Evolutionary conservation across 2,888 invertebrate species (phyloP).

Genomic region (Neoascia interrupta): DNA sequence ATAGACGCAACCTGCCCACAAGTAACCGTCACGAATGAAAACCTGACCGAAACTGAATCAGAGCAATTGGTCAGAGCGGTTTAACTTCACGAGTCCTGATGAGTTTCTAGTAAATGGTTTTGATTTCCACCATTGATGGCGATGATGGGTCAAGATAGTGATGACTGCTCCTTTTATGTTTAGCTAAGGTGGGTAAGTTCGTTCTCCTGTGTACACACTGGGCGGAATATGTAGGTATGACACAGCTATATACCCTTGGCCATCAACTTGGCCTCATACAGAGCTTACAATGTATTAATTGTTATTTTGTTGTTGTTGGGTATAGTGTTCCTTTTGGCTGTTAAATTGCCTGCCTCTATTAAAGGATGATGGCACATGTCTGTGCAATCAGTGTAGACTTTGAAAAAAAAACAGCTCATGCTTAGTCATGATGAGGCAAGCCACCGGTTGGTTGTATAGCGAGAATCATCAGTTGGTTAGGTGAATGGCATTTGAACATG

Average conservation of each 20-base stretch:
- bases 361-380: conserved; percentile 11
- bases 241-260: conserved; percentile 49
- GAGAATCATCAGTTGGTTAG: background rate
- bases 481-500: background rate
- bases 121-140: conserved; percentile 54
- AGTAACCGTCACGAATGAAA: conserved; percentile 46
- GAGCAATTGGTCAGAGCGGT: conserved; percentile 14
- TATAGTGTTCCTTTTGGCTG: conserved; percentile 12
- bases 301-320: conserved; percentile 29
- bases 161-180: conserved; percentile 63
- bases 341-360: conserved; percentile 32
- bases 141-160: conserved; percentile 61
- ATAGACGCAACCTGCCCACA: background rate
- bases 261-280: conserved; percentile 57
- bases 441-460: too few species aligned
- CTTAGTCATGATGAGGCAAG: conserved; percentile 47
- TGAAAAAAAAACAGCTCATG: conserved; percentile 32
- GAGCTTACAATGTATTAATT: conserved; percentile 53
- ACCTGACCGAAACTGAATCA: conserved; percentile 56
- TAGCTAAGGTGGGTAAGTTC: conserved; percentile 38
- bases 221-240: conserved; percentile 11
- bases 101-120: conserved; percentile 58
- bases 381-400: conserved; percentile 10
- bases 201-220: conserved; percentile 29
- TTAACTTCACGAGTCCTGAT: conserved; percentile 51